Percentiles rank a stretch among this genome's conserved stretches.
These are phyloP conservation scores for Athalia circularis DNA, from an alignment of 2,888 invertebrate species.

Conservation along the genomic window DNA sequence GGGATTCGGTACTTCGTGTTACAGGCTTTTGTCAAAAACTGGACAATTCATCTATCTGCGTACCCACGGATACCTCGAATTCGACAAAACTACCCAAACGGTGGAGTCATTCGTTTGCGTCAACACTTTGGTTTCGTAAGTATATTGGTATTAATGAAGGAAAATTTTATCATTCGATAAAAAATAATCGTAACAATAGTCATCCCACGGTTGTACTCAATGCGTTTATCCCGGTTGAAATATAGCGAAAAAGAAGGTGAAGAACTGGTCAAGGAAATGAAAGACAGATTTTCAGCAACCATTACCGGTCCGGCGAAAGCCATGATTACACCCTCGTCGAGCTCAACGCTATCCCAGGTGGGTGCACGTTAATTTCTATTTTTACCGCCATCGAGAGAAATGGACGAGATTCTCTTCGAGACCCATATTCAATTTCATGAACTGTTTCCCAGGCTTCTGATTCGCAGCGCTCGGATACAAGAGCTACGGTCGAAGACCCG, in stretches of 20 bases:
- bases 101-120: slow-evolving; percentile 92
- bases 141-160: slow-evolving; percentile 49
- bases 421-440: too few species aligned
- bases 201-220: neutral
- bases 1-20: slow-evolving; percentile 90
- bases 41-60: slow-evolving; percentile 91
- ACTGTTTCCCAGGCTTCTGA: slow-evolving; percentile 37
- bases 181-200: neutral
- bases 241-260: slow-evolving; percentile 83
- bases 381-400: neutral
- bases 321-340: slow-evolving; percentile 38
- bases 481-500: slow-evolving; percentile 82
- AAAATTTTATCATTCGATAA: neutral
- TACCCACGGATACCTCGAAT: slow-evolving; percentile 89
- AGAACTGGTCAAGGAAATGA: slow-evolving; percentile 86
- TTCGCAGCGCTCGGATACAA: slow-evolving; percentile 62
- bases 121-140: slow-evolving; percentile 82
- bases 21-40: slow-evolving; percentile 86
- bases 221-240: neutral
- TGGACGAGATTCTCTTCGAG: neutral
- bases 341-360: neutral
- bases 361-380: neutral
- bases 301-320: slow-evolving; percentile 52
- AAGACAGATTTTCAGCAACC: slow-evolving; percentile 84
- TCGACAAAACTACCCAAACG: slow-evolving; percentile 84